These are phyloP conservation scores for Troilus luridus DNA, from an alignment of 2,888 invertebrate species.

Conservation along the genomic window DNA sequence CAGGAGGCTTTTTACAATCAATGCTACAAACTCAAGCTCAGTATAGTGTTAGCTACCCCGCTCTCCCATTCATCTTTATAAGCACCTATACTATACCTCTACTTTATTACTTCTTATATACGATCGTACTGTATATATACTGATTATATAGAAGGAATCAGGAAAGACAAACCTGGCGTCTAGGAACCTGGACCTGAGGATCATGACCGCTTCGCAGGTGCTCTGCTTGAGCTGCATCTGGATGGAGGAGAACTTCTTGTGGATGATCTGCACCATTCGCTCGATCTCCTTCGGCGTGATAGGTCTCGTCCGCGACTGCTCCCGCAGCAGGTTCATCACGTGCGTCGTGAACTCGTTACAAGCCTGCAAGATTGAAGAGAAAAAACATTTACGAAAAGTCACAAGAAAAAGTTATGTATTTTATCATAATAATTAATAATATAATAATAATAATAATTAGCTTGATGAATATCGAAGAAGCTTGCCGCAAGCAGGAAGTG, in stretches of 20 bases:
- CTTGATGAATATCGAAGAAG: too few species aligned
- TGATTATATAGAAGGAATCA: conserved; percentile 6
- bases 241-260: conserved; percentile 97
- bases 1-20: too few species aligned
- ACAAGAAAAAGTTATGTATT: background rate
- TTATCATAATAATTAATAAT: background rate
- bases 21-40: too few species aligned
- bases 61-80: too few species aligned
- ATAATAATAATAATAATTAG: background rate
- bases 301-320: conserved; percentile 97
- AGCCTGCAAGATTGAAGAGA: conserved; percentile 74
- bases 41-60: too few species aligned
- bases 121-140: too few species aligned
- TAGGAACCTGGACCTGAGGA: conserved; percentile 86
- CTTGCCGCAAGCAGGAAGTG: too few species aligned
- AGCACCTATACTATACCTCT: too few species aligned
- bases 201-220: conserved; percentile 99
- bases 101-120: too few species aligned
- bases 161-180: conserved; percentile 74
- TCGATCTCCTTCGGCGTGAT: conserved; percentile 99
- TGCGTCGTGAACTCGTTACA: conserved; percentile 99
- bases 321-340: conserved; percentile 96
- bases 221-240: conserved; percentile 99
- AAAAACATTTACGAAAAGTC: background rate
- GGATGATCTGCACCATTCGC: conserved; percentile 98